Evolutionary conservation across 2,113 vertebrate genomes (phyloP), one percentile per base, ranked within the genome.

Genomic region (Lycocorax pyrrhopterus): DNA sequence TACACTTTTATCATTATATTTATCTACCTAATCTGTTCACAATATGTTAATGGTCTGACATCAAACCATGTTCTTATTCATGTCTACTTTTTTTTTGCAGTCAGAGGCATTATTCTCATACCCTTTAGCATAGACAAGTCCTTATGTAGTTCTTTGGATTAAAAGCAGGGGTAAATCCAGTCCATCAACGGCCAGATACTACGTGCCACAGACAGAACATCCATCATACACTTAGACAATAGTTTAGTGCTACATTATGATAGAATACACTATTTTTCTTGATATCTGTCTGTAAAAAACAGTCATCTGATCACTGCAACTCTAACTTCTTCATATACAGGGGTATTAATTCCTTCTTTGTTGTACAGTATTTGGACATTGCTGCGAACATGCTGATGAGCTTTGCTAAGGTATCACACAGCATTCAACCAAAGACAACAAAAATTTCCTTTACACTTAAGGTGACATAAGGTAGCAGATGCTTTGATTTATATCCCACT

Each of bases 401-500:
- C 37, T 89, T 87, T 87, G 66, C 49, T 79, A 80, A 63, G 68
- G 35, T 20, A 59, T 21, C 37, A 64, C 26, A 53, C 11, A 52
- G 7, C 44, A 52, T 63, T 94, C 69, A 87, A 66, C 69, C 10
- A 62, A 68, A 52, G 60, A 68, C 22, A 60, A 32, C 4, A 67
- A 17, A 86, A 72, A 55, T 68, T 83, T 81, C 9, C 43, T 92
- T 95, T 84, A 73, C 49, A 39, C 15, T 62, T 88, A 46, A 63
- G 12, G 6, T 64, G 84, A 68, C 39, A 72, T 56, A 33, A 77
- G 23, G 52, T 56, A 89, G 25, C 75, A 74, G 85, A 92, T 87
- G 77, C 49, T 41, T 73, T 95, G 88, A 96, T 97, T 97, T 80
- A 95, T 91, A 67, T 39, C 9, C 41, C 44, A 75, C 51, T 84